phyloP scores from a whole-genome alignment of 2,113 vertebrate species.

The Columba janthina region DNA sequence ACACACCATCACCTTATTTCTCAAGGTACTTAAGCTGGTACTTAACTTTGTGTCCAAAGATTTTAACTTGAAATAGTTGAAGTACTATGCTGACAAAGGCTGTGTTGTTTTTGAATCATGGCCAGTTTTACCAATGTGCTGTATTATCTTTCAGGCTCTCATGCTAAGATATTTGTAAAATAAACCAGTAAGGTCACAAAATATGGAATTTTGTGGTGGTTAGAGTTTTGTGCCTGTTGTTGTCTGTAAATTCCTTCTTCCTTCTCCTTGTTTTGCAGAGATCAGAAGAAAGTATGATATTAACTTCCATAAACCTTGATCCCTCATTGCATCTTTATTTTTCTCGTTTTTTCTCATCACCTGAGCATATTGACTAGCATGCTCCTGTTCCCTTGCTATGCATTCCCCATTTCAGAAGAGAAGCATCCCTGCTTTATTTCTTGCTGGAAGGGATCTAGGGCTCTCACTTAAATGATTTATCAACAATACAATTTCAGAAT shows the following conservation, averaged over 20 bases:
- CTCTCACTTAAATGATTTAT: neutral
- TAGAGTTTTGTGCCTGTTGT: neutral
- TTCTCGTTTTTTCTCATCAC: neutral
- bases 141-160: neutral
- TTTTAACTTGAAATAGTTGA: neutral
- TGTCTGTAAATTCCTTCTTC: neutral
- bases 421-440: rapidly evolving
- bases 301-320: neutral
- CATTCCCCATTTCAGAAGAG: neutral
- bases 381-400: neutral
- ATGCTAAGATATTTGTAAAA: neutral
- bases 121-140: neutral
- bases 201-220: neutral
- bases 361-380: neutral
- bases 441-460: neutral
- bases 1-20: neutral
- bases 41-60: neutral
- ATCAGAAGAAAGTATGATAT: neutral
- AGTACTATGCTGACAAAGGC: neutral
- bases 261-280: neutral
- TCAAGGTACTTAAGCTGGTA: neutral
- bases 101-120: neutral
- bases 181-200: neutral
- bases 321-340: neutral
- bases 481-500: neutral